Conservation (phyloP, 2,113 vertebrate genomes). For the Petroica traversi region DNA sequence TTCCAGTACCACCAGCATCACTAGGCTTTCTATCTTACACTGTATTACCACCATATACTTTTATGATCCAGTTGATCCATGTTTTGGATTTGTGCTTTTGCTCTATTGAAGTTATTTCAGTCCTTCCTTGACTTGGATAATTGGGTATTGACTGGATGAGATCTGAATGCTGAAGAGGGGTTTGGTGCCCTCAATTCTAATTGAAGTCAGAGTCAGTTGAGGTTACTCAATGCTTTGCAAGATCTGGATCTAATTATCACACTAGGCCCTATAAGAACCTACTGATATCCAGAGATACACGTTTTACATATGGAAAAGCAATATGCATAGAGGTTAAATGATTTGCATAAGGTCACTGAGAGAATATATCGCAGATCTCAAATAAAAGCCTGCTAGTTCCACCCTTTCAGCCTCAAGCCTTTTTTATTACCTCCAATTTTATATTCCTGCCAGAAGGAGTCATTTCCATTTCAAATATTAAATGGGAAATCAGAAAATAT, state of each 20-base stretch:
- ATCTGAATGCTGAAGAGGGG: background rate
- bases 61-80: background rate
- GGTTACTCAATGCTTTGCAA: background rate
- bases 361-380: constrained; percentile 5
- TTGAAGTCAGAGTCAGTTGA: constrained; percentile 12
- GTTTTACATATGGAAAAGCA: constrained; percentile 27
- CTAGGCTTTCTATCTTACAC: background rate
- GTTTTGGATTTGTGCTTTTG: background rate
- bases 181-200: constrained; percentile 14
- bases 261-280: background rate
- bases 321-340: constrained; percentile 42
- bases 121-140: background rate
- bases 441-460: constrained; percentile 23
- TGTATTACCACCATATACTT: background rate
- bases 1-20: background rate
- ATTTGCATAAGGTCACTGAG: constrained; percentile 60
- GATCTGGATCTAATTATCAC: constrained; percentile 50
- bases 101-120: background rate
- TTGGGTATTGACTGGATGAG: background rate
- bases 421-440: constrained; percentile 31
- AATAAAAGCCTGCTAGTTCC: constrained; percentile 39
- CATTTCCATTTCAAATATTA: constrained; percentile 62
- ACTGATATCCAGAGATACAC: background rate
- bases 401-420: constrained; percentile 13
- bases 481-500: constrained; percentile 38